These are phyloP conservation scores for Phoxinus phoxinus DNA, from an alignment of 2,113 vertebrate genomes.

Conservation along the genomic window DNA sequence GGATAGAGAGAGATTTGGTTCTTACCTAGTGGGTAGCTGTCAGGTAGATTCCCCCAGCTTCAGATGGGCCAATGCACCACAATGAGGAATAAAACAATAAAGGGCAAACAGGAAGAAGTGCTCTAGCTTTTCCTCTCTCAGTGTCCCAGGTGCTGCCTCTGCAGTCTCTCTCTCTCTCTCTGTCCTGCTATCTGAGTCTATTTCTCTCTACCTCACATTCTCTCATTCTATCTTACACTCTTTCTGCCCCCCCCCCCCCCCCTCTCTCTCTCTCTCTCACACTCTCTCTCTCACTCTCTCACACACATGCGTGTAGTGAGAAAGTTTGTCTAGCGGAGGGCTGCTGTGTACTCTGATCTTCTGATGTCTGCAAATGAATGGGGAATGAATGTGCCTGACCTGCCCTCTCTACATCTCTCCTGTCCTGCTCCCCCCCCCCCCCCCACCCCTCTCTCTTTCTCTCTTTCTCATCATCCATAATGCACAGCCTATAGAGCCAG, in stretches of 20 bases:
- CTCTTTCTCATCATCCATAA: slow-evolving; percentile 54
- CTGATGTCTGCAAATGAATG: slow-evolving; percentile 50
- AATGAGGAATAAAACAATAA: slow-evolving; percentile 64
- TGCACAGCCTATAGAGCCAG: slow-evolving; percentile 57
- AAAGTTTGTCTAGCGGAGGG: slow-evolving; percentile 71
- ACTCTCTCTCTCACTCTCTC: not conserved
- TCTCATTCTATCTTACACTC: slow-evolving; percentile 57
- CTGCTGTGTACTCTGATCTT: slow-evolving; percentile 57
- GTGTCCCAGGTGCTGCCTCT: slow-evolving; percentile 74
- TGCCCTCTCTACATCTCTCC: slow-evolving; percentile 31
- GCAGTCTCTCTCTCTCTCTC: slow-evolving; percentile 67
- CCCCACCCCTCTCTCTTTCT: slow-evolving; percentile 53
- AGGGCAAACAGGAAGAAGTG: slow-evolving; percentile 56
- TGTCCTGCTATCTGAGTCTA: slow-evolving; percentile 36
- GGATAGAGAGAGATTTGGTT: slow-evolving; percentile 58
- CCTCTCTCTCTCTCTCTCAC: slow-evolving; percentile 33
- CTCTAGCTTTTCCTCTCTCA: slow-evolving; percentile 58
- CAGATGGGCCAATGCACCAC: slow-evolving; percentile 67
- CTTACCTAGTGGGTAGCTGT: slow-evolving; percentile 72
- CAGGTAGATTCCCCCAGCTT: slow-evolving; percentile 59
- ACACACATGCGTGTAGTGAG: slow-evolving; percentile 44
- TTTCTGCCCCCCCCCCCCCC: slow-evolving; percentile 48
- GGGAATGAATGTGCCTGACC: slow-evolving; percentile 41
- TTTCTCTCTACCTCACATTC: slow-evolving; percentile 34
- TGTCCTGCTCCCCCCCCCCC: slow-evolving; percentile 18